phyloP scores from a whole-genome alignment of 2,113 vertebrate species.

The Gymnarchus niloticus region DNA sequence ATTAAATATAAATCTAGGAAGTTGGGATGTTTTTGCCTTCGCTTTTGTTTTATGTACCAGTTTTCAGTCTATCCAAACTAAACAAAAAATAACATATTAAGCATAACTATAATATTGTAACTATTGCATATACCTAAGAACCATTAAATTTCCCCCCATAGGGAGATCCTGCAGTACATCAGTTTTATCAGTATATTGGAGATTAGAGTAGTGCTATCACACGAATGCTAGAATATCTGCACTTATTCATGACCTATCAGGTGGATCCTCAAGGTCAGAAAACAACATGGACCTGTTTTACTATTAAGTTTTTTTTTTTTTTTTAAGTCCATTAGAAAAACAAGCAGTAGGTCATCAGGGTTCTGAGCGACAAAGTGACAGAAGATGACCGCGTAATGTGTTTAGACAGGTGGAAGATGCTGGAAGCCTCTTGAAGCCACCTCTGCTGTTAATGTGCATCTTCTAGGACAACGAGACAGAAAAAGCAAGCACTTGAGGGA shows the following conservation, averaged over 20 bases:
- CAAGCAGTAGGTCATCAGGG: not conserved
- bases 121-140: no score
- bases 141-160: no score
- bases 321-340: not conserved
- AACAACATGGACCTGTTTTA: not conserved
- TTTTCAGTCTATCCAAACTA: not conserved
- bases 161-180: not conserved
- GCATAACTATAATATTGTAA: no score
- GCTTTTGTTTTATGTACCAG: not conserved
- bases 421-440: not conserved
- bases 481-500: not conserved
- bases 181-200: not conserved
- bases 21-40: not conserved
- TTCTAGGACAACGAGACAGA: not conserved
- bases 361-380: not conserved
- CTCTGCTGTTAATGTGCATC: not conserved
- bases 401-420: constrained; percentile 16
- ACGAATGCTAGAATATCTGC: not conserved
- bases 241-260: no score
- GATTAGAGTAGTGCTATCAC: not conserved
- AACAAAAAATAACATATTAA: not conserved
- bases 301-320: not conserved
- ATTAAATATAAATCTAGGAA: not conserved
- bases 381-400: not conserved
- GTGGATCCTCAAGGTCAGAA: not conserved